Percentiles rank a stretch among this genome's conserved stretches.
phyloP scores from a whole-genome alignment of 2,888 invertebrate genomes.

The Drosophila kanekoi region DNA sequence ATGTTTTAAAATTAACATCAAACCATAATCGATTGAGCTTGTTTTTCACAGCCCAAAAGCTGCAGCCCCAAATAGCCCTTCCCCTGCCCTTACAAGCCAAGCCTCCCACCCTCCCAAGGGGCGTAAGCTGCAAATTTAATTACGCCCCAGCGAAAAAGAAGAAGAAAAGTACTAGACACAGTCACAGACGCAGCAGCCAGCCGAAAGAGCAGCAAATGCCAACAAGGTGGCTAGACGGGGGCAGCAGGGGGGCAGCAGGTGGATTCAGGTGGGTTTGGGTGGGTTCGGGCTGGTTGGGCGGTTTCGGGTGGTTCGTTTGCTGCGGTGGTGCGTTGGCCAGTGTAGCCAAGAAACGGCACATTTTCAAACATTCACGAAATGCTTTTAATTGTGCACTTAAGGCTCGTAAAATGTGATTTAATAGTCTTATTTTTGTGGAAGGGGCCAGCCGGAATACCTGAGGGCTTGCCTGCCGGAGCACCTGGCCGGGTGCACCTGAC shows the following conservation, averaged over 20 bases:
- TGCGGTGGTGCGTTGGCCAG: conserved; percentile 1
- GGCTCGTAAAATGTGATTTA: conserved; percentile 80
- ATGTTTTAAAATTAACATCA: conserved; percentile 45
- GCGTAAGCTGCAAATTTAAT: conserved; percentile 64
- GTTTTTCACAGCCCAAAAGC: conserved; percentile 14
- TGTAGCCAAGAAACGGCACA: conserved; percentile 54
- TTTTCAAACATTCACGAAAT: conserved; percentile 74
- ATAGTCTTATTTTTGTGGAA: conserved; percentile 54
- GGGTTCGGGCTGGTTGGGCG: too few relatives aligned
- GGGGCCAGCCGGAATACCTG: conserved; percentile 4
- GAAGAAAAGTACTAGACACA: conserved; percentile 10
- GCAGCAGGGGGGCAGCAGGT: conserved; percentile 3
- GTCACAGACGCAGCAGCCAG: conserved; percentile 20
- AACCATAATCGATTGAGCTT: conserved; percentile 61
- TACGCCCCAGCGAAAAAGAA: conserved; percentile 53
- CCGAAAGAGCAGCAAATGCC: conserved; percentile 22
- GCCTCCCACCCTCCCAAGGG: conserved; percentile 1
- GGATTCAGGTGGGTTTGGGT: neutral
- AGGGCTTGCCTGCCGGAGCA: neutral
- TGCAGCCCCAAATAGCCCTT: neutral
- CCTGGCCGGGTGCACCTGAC: neutral
- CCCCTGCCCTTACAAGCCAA: too few relatives aligned
- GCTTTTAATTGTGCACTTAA: conserved; percentile 80
- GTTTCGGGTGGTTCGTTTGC: neutral
- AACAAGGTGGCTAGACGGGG: neutral